These are phyloP conservation scores for Belonocnema kinseyi DNA, from an alignment of 1,140 invertebrate species.

Conservation along the genomic window DNA sequence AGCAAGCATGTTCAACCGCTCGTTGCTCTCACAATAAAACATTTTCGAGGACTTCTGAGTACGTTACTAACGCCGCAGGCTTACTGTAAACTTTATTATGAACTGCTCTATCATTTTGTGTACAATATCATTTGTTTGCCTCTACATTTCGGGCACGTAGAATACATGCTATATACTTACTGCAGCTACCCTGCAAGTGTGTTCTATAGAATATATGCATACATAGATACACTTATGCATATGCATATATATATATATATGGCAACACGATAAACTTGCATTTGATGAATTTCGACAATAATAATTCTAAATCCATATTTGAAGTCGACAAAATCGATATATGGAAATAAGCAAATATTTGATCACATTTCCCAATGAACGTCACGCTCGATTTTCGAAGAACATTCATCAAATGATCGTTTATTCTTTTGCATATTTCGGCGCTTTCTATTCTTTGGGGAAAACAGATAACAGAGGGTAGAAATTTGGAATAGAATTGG, in stretches of 20 bases:
- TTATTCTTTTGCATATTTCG: not conserved
- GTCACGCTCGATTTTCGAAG: not conserved
- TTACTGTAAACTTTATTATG: conserved; percentile 35
- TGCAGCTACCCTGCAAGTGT: not conserved
- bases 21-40: conserved; percentile 40
- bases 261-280: not conserved
- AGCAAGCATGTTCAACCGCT: conserved; percentile 41
- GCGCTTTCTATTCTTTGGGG: not conserved
- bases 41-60: conserved; percentile 38
- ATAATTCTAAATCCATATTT: not conserved
- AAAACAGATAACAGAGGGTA: no score
- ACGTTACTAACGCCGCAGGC: conserved; percentile 18
- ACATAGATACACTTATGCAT: no score
- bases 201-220: no score
- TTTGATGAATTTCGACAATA: not conserved
- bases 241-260: not conserved
- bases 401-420: not conserved
- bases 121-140: not conserved
- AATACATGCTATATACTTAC: not conserved
- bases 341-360: not conserved
- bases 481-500: no score
- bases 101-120: conserved; percentile 1
- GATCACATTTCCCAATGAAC: not conserved
- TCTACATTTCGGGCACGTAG: not conserved
- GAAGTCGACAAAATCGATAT: not conserved